Percentiles rank a stretch among this genome's conserved stretches.
These are phyloP conservation scores for Paralvinella palmiformis DNA, from an alignment of 1,140 invertebrate species.

Conservation along the genomic window DNA sequence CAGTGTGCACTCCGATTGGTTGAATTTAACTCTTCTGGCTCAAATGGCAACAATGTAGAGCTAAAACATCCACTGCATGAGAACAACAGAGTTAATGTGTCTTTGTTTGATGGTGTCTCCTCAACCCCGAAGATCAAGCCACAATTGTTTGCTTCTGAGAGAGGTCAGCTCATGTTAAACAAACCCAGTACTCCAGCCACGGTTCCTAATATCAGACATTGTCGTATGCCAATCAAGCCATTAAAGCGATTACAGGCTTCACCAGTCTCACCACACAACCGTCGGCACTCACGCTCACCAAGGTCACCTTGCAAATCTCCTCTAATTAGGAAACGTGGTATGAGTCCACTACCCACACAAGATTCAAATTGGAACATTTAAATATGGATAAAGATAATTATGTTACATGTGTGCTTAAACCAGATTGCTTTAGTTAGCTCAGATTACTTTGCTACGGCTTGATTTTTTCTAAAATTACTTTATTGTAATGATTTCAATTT, in stretches of 20 bases:
- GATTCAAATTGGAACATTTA: too few relatives aligned
- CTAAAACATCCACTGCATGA: not conserved
- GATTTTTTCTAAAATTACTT: too few relatives aligned
- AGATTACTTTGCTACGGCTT: too few relatives aligned
- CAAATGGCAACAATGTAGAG: not conserved
- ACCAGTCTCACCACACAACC: constrained; percentile 23
- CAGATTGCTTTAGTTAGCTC: too few relatives aligned
- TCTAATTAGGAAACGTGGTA: too few relatives aligned
- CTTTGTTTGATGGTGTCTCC: not conserved
- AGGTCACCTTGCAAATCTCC: not conserved
- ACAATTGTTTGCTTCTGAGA: not conserved
- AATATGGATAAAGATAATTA: too few relatives aligned
- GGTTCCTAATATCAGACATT: not conserved
- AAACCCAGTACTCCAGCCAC: not conserved
- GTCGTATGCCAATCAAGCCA: constrained; percentile 31
- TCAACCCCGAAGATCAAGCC: not conserved
- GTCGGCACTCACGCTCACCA: too few relatives aligned
- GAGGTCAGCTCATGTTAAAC: not conserved
- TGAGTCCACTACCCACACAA: too few relatives aligned
- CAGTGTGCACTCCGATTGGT: not conserved
- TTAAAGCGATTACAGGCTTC: constrained; percentile 33
- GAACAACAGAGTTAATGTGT: not conserved
- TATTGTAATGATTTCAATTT: too few relatives aligned
- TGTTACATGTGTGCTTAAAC: too few relatives aligned
- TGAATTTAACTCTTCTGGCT: not conserved